phyloP scores from a whole-genome alignment of 2,888 invertebrate species.

The Oligia fasciuncula region DNA sequence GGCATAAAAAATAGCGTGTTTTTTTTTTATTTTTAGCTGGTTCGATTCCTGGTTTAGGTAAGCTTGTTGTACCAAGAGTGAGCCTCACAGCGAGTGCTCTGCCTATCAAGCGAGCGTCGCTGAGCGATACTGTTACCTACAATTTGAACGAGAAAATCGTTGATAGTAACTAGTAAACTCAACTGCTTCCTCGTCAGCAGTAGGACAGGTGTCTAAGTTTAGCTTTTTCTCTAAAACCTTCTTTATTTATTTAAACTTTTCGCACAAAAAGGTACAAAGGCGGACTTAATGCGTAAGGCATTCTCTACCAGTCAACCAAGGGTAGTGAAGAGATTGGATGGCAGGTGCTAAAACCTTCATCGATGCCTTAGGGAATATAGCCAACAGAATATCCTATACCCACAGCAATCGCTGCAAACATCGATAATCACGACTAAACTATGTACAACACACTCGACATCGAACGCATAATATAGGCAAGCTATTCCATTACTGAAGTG shows the following conservation, averaged over 20 bases:
- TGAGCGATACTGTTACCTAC: background rate
- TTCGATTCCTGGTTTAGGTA: no score
- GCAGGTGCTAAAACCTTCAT: background rate
- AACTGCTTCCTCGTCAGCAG: background rate
- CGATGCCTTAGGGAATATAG: background rate
- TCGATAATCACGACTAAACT: conserved; percentile 36
- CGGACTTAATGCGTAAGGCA: no score
- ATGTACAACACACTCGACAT: conserved; percentile 34
- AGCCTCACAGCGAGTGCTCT: background rate
- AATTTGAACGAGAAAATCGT: background rate
- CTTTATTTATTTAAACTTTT: no score
- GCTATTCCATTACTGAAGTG: conserved; percentile 78
- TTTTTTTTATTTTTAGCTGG: no score
- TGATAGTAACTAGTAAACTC: no score
- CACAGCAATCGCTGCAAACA: background rate
- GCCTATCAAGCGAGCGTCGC: background rate
- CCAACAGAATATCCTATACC: background rate
- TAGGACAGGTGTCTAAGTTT: background rate
- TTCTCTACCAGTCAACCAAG: no score
- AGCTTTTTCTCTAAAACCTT: background rate
- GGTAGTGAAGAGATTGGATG: no score
- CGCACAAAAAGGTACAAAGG: no score
- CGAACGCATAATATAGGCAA: conserved; percentile 47
- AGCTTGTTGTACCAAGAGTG: no score
- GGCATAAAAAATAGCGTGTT: no score